Conservation (phyloP, 1,140 invertebrate species). For the Orussus abietinus region DNA sequence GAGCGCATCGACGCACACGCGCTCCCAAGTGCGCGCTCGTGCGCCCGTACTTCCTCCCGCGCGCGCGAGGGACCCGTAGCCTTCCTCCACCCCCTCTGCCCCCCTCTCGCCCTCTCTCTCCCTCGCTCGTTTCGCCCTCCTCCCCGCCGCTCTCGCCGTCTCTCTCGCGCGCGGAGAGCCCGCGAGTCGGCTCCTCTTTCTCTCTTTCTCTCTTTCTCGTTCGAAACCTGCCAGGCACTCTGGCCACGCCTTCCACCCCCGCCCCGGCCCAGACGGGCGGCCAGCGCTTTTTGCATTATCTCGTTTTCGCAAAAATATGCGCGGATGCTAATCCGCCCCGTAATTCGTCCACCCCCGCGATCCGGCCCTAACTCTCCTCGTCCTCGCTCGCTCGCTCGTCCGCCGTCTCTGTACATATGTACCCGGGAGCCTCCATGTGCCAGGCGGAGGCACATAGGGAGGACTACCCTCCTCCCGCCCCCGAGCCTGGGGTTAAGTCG, state of each 20-base stretch:
- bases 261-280: conserved; percentile 22
- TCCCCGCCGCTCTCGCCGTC: conserved; percentile 17
- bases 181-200: conserved; percentile 20
- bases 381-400: conserved; percentile 20
- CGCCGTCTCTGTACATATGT: no score
- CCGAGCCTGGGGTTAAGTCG: no score
- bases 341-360: conserved; percentile 31
- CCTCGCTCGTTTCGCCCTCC: no score
- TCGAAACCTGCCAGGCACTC: conserved; percentile 40
- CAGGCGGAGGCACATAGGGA: no score
- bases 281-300: conserved; percentile 48
- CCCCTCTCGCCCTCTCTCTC: no score
- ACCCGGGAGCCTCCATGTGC: no score
- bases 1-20: conserved; percentile 17
- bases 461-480: no score
- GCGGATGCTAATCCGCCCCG: conserved; percentile 44
- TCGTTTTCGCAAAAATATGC: conserved; percentile 49
- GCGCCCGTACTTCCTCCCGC: conserved; percentile 14
- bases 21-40: conserved; percentile 15
- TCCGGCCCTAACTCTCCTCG: no score
- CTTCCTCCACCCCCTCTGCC: conserved; percentile 1
- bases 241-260: conserved; percentile 45
- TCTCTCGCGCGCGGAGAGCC: conserved; percentile 22
- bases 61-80: no score
- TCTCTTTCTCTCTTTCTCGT: conserved; percentile 39